Base-by-base conservation (phyloP, 92 coral and sea anemone species). In the Porites lobata region DNA sequence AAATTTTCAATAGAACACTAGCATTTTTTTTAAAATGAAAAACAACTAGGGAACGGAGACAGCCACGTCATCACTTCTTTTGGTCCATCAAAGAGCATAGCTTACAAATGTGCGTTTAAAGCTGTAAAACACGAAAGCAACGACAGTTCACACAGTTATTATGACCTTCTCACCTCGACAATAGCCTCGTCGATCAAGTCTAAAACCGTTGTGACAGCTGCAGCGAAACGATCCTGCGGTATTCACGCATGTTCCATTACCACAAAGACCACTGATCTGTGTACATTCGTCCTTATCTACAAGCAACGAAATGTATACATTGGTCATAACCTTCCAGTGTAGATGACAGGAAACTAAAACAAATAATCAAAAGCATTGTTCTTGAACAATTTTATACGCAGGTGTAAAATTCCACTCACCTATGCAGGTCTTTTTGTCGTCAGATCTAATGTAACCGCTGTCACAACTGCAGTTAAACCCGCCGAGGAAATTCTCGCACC, bases 231-330 rank as follows among this genome's bases (percentile, higher is more conserved):
- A 92, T 24, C 99, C 99, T 18, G 86, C 89, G 19, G 90, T 87
- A 52, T 97, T 97, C 70, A 84, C 77, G 77, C 99, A 97, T 4
- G 99, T 94, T 3, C 99, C 99, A 69, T 97, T 97, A n/a, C 98
- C 99, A 90, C 99, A 97, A 51, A 94, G 76, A 72, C 95, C 98
- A n/a, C 72, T 58, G 65, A 72, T 82, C 64, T 65, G 91, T 8
- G 77, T 72, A 65, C 99, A 97, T 79, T 97, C 99, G 80, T 97
- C 73, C 13, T 90, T 72, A 84, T 97, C 99, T 97, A 29, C 20
- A 57, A 13, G 32, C 26, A 29, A 51, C 4, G 19, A 13, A 6
- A 20, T 50, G 6, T 1, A 50, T 19, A 1, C 9, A 15, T 5
- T 38, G 13, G 18, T 72, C 51, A 7, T 8, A 20, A 43, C 76